Percentiles rank a stretch among this genome's conserved stretches.
phyloP scores from a whole-genome alignment of 2,797 vertebrate species.

The Sebastes jordani region DNA sequence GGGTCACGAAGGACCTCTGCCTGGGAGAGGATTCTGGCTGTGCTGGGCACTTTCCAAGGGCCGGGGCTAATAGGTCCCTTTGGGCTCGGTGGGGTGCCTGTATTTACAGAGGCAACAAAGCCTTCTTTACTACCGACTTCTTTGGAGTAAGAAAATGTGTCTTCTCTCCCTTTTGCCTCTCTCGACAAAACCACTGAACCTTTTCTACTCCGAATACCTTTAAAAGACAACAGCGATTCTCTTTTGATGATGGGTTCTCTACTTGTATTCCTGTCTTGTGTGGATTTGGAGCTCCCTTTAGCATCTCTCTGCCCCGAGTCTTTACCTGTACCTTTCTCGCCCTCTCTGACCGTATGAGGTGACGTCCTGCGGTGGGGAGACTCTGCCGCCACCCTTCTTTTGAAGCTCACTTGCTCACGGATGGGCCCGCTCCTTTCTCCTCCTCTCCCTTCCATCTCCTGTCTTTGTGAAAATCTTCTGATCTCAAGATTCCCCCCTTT shows the following conservation, averaged over 20 bases:
- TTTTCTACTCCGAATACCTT: constrained; percentile 56
- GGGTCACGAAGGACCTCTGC: constrained; percentile 78
- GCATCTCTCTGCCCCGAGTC: constrained; percentile 59
- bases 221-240: constrained; percentile 40
- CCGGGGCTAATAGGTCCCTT: constrained; percentile 84
- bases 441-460: constrained; percentile 32
- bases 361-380: constrained; percentile 61
- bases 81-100: constrained; percentile 62
- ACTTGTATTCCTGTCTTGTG: constrained; percentile 33
- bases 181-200: constrained; percentile 29
- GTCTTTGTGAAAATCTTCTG: constrained; percentile 39
- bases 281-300: constrained; percentile 37
- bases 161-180: constrained; percentile 50
- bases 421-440: constrained; percentile 19
- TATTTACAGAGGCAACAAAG: constrained; percentile 48
- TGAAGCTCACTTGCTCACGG: constrained; percentile 38
- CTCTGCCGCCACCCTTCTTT: constrained; percentile 49
- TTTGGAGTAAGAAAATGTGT: constrained; percentile 34
- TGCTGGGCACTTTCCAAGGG: constrained; percentile 90
- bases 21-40: constrained; percentile 81
- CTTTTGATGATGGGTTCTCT: constrained; percentile 50
- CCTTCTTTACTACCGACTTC: constrained; percentile 45
- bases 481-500: constrained; percentile 44
- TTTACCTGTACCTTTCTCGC: constrained; percentile 36
- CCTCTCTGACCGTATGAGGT: constrained; percentile 19